Percentiles rank a stretch among this genome's conserved stretches.
phyloP scores from a whole-genome alignment of 2,797 vertebrate genomes.

The Botia kubotai region DNA sequence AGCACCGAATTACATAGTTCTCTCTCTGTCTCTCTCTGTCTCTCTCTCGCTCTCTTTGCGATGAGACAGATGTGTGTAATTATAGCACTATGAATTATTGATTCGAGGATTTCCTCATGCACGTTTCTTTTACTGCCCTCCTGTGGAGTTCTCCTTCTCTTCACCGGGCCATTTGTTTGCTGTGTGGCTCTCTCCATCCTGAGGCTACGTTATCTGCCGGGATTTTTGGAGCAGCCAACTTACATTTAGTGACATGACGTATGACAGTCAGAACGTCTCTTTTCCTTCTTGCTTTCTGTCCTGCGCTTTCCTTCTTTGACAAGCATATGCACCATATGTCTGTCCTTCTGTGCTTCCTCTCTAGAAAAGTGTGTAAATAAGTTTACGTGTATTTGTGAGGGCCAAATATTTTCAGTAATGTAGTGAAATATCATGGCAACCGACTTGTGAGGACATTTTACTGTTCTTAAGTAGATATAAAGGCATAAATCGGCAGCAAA shows the following conservation, averaged over 20 bases:
- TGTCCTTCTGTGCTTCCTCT: slow-evolving; percentile 17
- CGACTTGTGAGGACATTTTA: too few species aligned
- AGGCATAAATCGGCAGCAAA: too few species aligned
- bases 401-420: too few species aligned
- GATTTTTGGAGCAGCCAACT: slow-evolving; percentile 2
- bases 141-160: slow-evolving; percentile 50
- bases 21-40: background rate
- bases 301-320: background rate
- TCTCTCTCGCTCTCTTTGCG: slow-evolving; percentile 23
- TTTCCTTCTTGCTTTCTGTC: background rate
- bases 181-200: slow-evolving; percentile 25
- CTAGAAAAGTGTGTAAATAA: background rate
- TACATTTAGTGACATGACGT: background rate
- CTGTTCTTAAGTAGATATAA: too few species aligned
- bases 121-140: slow-evolving; percentile 47
- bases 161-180: slow-evolving; percentile 2
- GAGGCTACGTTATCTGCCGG: slow-evolving; percentile 14
- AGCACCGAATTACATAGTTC: background rate
- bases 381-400: too few species aligned
- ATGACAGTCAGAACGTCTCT: background rate
- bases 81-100: slow-evolving; percentile 63
- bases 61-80: slow-evolving; percentile 59
- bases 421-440: too few species aligned
- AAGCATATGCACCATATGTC: slow-evolving; percentile 9
- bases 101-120: slow-evolving; percentile 61